Conservation (phyloP, 2,888 invertebrate genomes). For the Salticus scenicus region DNA sequence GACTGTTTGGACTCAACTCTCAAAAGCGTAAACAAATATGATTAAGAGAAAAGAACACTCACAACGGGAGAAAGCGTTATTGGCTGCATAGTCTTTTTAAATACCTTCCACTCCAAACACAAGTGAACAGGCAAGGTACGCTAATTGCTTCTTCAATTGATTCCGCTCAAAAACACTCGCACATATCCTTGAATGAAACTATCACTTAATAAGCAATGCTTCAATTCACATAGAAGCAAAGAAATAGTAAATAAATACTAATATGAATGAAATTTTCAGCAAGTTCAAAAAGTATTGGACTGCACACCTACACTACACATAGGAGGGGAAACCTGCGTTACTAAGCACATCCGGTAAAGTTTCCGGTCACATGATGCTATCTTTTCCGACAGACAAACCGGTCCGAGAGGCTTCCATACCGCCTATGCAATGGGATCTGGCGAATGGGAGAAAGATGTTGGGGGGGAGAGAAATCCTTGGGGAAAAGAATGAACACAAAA, state of each 20-base stretch:
- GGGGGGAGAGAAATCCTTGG: slow-evolving; percentile 10
- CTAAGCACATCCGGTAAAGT: slow-evolving; percentile 70
- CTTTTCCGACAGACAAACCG: slow-evolving; percentile 62
- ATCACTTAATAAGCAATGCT: neutral
- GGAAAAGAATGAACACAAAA: slow-evolving; percentile 38
- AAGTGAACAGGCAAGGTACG: slow-evolving; percentile 7
- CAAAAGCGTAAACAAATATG: neutral
- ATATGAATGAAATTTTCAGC: slow-evolving; percentile 35
- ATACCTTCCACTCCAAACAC: neutral
- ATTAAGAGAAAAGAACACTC: neutral
- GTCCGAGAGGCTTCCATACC: slow-evolving; percentile 33
- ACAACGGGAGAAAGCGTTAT: neutral
- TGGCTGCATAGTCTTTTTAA: slow-evolving; percentile 20
- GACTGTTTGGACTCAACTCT: no score
- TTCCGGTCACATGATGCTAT: slow-evolving; percentile 68
- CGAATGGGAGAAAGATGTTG: slow-evolving; percentile 25
- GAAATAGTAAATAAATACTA: slow-evolving; percentile 38
- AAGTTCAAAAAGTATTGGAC: neutral
- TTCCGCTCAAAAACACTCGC: neutral
- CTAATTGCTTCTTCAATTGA: no score
- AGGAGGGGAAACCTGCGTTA: slow-evolving; percentile 58
- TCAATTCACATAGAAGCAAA: slow-evolving; percentile 4
- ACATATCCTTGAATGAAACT: slow-evolving; percentile 7
- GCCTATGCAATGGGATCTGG: slow-evolving; percentile 29
- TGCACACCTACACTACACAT: slow-evolving; percentile 60